A percentile compares a stretch with the other conserved stretches of the same genome.
Evolutionary conservation across 2,113 vertebrate species (phyloP).

Genomic region (Seriola quinqueradiata): DNA sequence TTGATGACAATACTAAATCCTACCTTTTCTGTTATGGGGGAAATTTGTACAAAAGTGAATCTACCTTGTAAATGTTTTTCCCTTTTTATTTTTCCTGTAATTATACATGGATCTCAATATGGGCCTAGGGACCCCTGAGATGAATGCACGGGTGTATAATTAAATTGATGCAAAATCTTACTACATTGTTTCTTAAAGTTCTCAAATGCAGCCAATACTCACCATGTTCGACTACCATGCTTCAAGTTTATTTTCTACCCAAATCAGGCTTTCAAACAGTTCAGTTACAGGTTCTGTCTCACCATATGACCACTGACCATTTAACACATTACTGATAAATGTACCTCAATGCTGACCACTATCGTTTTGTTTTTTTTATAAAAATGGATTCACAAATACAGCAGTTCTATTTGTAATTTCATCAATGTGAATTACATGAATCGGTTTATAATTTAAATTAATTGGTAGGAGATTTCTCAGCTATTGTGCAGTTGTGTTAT

Average conservation of each 20-base stretch:
- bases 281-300: background rate
- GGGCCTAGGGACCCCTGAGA: background rate
- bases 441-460: background rate
- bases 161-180: background rate
- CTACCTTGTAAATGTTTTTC: background rate
- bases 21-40: background rate
- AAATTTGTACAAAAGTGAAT: conserved; percentile 7
- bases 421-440: background rate
- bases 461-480: background rate
- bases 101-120: background rate
- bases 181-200: background rate
- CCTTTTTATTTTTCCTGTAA: conserved; percentile 21
- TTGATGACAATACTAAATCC: background rate
- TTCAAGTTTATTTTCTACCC: background rate
- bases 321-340: conserved; percentile 21
- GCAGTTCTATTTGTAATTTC: background rate
- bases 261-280: background rate
- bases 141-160: background rate
- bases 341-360: background rate
- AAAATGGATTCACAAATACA: conserved; percentile 21
- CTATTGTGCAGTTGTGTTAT: no score
- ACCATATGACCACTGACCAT: conserved; percentile 1
- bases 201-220: background rate
- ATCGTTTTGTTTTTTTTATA: conserved; percentile 21
- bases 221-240: background rate